Conservation (phyloP, 2,113 vertebrate species). For the Myotis lucifugus region DNA sequence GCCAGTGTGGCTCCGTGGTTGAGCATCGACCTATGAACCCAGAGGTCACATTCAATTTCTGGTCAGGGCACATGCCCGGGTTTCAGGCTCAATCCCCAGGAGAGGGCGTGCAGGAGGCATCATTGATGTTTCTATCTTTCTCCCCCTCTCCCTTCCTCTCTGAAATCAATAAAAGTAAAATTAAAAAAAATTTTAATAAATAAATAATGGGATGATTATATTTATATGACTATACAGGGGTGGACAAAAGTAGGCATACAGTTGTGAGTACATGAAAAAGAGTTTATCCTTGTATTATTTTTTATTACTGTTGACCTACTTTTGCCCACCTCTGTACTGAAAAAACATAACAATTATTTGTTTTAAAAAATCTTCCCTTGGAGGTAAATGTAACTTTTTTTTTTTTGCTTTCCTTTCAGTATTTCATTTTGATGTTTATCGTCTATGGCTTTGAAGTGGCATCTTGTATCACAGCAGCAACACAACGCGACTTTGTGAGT, state of each 20-base stretch:
- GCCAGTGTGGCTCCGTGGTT: too few relatives aligned
- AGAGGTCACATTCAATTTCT: too few relatives aligned
- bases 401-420: conserved; percentile 80
- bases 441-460: conserved; percentile 89
- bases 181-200: too few relatives aligned
- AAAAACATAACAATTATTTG: not conserved
- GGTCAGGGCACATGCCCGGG: too few relatives aligned
- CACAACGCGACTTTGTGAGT: conserved; percentile 88
- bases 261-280: not conserved
- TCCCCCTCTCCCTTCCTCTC: too few relatives aligned
- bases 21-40: too few relatives aligned
- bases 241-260: not conserved
- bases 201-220: not conserved
- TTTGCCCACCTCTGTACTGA: not conserved
- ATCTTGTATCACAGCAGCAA: conserved; percentile 87
- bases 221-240: not conserved
- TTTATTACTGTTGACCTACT: not conserved
- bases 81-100: too few relatives aligned
- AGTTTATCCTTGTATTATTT: not conserved
- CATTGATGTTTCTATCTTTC: too few relatives aligned
- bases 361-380: not conserved
- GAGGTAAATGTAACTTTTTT: conserved; percentile 12
- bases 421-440: conserved; percentile 88
- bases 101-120: too few relatives aligned
- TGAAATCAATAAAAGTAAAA: too few relatives aligned